phyloP scores from a whole-genome alignment of 2,113 vertebrate genomes.

The Alces alces region DNA sequence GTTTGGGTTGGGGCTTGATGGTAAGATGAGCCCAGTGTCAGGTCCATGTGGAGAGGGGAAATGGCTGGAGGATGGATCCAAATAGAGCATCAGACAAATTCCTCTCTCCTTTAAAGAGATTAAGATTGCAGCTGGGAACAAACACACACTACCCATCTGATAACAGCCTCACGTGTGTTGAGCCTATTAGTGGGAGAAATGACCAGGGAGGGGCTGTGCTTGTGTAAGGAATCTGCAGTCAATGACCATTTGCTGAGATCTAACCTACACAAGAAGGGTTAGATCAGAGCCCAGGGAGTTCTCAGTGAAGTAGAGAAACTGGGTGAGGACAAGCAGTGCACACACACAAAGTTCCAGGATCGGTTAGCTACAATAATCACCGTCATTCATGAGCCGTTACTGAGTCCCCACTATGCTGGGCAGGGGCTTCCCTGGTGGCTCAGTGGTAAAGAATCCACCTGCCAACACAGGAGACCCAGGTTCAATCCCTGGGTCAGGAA shows the following conservation, averaged over 20 bases:
- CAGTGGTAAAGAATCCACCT: not conserved
- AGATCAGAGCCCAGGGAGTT: not conserved
- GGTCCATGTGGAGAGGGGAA: not conserved
- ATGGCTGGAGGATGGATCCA: not conserved
- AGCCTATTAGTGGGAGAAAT: not conserved
- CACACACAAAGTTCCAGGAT: not conserved
- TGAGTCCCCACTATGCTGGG: not conserved
- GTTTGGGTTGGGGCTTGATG: not conserved
- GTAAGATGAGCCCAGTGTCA: not conserved
- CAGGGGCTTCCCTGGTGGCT: not conserved
- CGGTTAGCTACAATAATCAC: not conserved
- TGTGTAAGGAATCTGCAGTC: not conserved
- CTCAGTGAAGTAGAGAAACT: not conserved
- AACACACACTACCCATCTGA: not conserved
- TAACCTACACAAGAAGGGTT: not conserved
- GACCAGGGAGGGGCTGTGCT: not conserved
- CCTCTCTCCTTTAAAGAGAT: constrained; percentile 38
- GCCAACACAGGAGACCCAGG: not conserved
- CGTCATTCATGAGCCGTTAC: not conserved
- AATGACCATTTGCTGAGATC: not conserved
- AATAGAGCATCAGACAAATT: not conserved
- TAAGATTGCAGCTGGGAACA: not conserved
- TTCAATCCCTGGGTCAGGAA: not conserved
- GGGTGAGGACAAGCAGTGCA: not conserved
- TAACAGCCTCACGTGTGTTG: not conserved